These are phyloP conservation scores for Pygoscelis antarcticus DNA, from an alignment of 2,113 vertebrate species.

Conservation along the genomic window DNA sequence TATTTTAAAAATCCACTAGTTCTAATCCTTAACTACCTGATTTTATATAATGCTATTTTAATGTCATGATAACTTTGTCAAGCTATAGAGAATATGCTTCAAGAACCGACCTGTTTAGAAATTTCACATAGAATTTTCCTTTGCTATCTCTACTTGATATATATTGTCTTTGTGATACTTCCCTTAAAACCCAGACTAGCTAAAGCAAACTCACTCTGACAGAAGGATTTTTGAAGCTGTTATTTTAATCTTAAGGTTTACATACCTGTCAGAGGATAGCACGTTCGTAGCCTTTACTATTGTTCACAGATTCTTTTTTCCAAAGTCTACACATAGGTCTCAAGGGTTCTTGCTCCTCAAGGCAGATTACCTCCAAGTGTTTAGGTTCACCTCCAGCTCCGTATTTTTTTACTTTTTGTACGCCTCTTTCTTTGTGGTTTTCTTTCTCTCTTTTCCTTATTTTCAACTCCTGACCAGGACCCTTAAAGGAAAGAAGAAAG, in stretches of 20 bases:
- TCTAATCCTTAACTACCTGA: not conserved
- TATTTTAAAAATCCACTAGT: not conserved
- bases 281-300: slow-evolving; percentile 27
- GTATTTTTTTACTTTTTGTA: slow-evolving; percentile 20
- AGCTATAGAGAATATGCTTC: not conserved
- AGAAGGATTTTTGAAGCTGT: slow-evolving; percentile 56
- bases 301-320: slow-evolving; percentile 55
- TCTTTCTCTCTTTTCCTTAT: slow-evolving; percentile 25
- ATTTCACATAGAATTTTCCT: not conserved
- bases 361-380: slow-evolving; percentile 57
- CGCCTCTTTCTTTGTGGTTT: slow-evolving; percentile 33
- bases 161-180: slow-evolving; percentile 12
- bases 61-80: not conserved
- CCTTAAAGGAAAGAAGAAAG: slow-evolving; percentile 57
- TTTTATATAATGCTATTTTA: not conserved
- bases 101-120: not conserved
- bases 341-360: slow-evolving; percentile 58
- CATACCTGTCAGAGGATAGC: slow-evolving; percentile 53
- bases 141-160: not conserved
- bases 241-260: slow-evolving; percentile 63
- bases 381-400: slow-evolving; percentile 9
- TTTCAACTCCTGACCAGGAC: slow-evolving; percentile 37
- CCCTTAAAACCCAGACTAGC: slow-evolving; percentile 23
- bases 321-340: slow-evolving; percentile 22
- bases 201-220: slow-evolving; percentile 54